Evolutionary conservation across 2,113 vertebrate species (phyloP), one percentile per base, ranked within the genome.

Genomic region (Xyliphius kryptos): DNA sequence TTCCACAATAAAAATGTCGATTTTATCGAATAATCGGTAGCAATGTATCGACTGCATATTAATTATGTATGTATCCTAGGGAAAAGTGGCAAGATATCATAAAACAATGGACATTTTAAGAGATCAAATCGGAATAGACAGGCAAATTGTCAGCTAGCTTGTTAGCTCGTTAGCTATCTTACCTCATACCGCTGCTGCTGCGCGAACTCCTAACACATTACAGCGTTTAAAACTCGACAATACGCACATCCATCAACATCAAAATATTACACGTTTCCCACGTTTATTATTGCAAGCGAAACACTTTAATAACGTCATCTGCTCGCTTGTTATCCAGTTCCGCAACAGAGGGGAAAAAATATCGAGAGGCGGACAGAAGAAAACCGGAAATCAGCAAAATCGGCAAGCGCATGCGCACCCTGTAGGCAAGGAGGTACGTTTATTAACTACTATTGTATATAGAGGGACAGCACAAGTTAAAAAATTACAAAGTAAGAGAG

Each of bases 161-260:
- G 32, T 47, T 52, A 61, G 59, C 59, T 2, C 40, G 10, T 32
- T 64, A 64, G 51, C 51, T 14, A 3, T 12, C 52, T 9, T 15
- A 61, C 52, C 52, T 64, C 52, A 48, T 21, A 20, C n/a, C n/a
- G n/a, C n/a, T n/a, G n/a, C n/a, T 48, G 5, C 58, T 51, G 52
- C 22, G 51, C 52, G 26, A 9, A 43, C 22, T 56, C 41, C 52
- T 37, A 26, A 15, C 26, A 43, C 7, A 14, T 11, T 44, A 9
- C 15, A 10, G 21, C 41, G 11, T 10, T 36, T 46, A 37, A 47
- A n/a, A 14, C 16, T 9, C 43, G 14, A 2, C 7, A 1, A 11
- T 14, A 2, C 2, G 12, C 43, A 20, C 52, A 16, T 37, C 51
- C 62, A 48, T 56, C 41, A 2, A 44, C 11, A 15, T 6, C n/a